Base-by-base conservation (phyloP, 2,888 invertebrate species). In the Xestia c-nigrum region DNA sequence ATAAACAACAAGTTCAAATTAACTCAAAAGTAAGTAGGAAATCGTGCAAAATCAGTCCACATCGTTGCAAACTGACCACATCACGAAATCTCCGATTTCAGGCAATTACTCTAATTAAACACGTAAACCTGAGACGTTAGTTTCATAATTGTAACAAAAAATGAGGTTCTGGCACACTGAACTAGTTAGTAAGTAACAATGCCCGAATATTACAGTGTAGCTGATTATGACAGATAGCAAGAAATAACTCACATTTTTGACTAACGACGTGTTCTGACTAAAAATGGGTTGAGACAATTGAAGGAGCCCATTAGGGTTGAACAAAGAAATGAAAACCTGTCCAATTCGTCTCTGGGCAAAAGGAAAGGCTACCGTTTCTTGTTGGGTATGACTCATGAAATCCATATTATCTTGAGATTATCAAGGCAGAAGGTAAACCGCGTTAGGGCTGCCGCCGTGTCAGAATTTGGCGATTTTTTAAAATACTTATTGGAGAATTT, bases 81-180 rank as follows among this genome's bases (percentile, higher is more conserved):
- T 70, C 67, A 81, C 74, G 70, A 87, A 84, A 87, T 76, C 73
- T 65, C 72, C 65, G 72, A 81, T 85, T 87, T 79, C 70, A 76
- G 72, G 74, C 87, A 81, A 81, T 78, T 81, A 81, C 78, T 81
- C 76, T 81, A 88, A 88, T 87, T 87, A 85, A 88, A 87, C 80
- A 88, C 82, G 89, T 82, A 80, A 85, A 83, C 83, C 50, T 74
- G 67, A 80, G 83, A 76, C 76, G 71, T 72, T 66, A 55, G 81
- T 89, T 89, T 89, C 83, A 75, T 75, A 83, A 88, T 81, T 50
- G 71, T 70, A 74, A 71, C 77, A 78, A 75, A 81, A 83, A 84
- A 85, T 82, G 87, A 84, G 84, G 75, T 71, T 76, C 68, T 80
- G 85, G 68, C 87, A 83, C 75, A 85, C 75, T 81, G 76, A 71